Evolutionary conservation across 2,888 invertebrate genomes (phyloP).

Genomic region (Cantharis rustica): DNA sequence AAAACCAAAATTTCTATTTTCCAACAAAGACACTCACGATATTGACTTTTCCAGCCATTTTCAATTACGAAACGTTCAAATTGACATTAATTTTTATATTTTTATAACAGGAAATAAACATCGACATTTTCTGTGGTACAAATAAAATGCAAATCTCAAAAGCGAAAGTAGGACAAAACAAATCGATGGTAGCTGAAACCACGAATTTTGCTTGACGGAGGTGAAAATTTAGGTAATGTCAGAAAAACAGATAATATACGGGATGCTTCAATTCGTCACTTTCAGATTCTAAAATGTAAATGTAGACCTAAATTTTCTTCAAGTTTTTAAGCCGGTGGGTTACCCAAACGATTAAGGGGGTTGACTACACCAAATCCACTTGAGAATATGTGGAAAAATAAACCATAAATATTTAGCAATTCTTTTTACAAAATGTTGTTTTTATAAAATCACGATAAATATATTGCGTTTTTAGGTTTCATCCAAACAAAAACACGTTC

Average conservation of each 20-base stretch:
- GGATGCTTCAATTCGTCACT: background rate
- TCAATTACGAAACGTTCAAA: background rate
- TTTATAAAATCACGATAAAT: background rate
- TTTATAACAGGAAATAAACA: background rate
- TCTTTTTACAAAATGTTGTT: background rate
- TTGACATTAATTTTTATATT: background rate
- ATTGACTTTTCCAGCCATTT: background rate
- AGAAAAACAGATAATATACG: background rate
- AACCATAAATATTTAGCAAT: background rate
- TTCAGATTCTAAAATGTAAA: background rate
- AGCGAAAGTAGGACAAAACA: constrained; percentile 9
- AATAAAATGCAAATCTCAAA: constrained; percentile 9
- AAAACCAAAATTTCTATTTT: background rate
- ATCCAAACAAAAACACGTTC: background rate
- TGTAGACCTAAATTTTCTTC: no score
- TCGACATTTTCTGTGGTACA: background rate
- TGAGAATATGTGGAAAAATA: background rate
- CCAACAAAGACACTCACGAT: background rate
- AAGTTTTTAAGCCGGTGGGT: background rate
- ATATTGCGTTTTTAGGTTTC: background rate
- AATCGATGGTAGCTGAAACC: background rate
- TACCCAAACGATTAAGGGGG: background rate
- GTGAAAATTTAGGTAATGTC: background rate
- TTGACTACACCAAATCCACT: background rate
- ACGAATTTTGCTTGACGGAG: background rate